Evolutionary conservation across 1,140 invertebrate species (phyloP).

Genomic region (Heliconius melpomene): DNA sequence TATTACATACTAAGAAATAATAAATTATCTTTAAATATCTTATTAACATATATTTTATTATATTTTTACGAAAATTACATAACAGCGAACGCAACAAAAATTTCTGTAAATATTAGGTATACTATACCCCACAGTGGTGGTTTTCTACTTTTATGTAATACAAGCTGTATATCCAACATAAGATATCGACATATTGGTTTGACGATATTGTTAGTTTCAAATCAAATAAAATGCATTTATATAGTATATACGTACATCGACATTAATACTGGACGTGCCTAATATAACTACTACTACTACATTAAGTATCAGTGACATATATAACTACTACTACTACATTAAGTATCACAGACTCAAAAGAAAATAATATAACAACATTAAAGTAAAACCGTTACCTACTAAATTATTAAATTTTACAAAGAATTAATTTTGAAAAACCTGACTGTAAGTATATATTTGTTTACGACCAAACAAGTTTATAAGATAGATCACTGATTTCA

Average conservation of each 20-base stretch:
- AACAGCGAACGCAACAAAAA: not conserved
- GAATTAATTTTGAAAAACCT: too few relatives aligned
- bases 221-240: not conserved
- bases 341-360: too few relatives aligned
- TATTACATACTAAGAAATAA: too few relatives aligned
- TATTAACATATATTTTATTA: not conserved
- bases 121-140: not conserved
- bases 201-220: not conserved
- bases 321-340: too few relatives aligned
- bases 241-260: not conserved
- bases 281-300: too few relatives aligned
- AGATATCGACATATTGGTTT: conserved; percentile 2
- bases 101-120: not conserved
- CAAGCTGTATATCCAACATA: not conserved
- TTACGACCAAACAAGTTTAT: too few relatives aligned
- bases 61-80: not conserved
- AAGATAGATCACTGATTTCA: too few relatives aligned
- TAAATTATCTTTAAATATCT: not conserved
- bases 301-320: too few relatives aligned
- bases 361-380: too few relatives aligned
- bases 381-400: too few relatives aligned
- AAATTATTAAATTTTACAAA: too few relatives aligned
- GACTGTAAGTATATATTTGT: too few relatives aligned
- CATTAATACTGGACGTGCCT: conserved; percentile 2
- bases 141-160: not conserved